Conservation (phyloP, 2,797 vertebrate species). For the Hephaestus fuliginosus region DNA sequence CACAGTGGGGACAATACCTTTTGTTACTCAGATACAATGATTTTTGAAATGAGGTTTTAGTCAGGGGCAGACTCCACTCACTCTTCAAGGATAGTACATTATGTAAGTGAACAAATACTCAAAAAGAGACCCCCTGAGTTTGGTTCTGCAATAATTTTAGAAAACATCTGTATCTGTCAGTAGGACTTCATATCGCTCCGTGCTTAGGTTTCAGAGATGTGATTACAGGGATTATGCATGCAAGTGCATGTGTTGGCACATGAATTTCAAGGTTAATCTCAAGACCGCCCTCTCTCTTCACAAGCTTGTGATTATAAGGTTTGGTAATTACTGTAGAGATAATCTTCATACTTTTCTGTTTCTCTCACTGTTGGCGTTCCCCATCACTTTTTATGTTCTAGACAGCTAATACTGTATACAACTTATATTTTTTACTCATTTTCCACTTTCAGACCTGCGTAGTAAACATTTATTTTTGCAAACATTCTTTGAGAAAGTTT, state of each 20-base stretch:
- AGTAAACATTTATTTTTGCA: conserved; percentile 18
- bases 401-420: conserved; percentile 1
- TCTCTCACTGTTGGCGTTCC: conserved; percentile 32
- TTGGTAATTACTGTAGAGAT: conserved; percentile 51
- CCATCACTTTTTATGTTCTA: conserved; percentile 18
- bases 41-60: conserved; percentile 28
- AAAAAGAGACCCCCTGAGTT: not conserved
- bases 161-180: conserved; percentile 22
- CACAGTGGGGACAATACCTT: conserved; percentile 39
- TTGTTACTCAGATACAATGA: conserved; percentile 38
- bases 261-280: conserved; percentile 47
- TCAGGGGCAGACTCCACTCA: conserved; percentile 13
- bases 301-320: conserved; percentile 58
- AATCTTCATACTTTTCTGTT: conserved; percentile 44
- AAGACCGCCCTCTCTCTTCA: conserved; percentile 30
- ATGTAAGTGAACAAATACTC: conserved; percentile 1
- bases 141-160: not conserved
- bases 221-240: conserved; percentile 54
- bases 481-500: conserved; percentile 29
- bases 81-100: conserved; percentile 1
- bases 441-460: conserved; percentile 19
- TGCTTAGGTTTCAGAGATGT: conserved; percentile 42
- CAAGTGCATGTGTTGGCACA: conserved; percentile 46
- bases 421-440: not conserved
- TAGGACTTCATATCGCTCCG: conserved; percentile 10